These are phyloP conservation scores for Solenopsis fugax DNA, from an alignment of 1,140 invertebrate genomes.

Conservation along the genomic window DNA sequence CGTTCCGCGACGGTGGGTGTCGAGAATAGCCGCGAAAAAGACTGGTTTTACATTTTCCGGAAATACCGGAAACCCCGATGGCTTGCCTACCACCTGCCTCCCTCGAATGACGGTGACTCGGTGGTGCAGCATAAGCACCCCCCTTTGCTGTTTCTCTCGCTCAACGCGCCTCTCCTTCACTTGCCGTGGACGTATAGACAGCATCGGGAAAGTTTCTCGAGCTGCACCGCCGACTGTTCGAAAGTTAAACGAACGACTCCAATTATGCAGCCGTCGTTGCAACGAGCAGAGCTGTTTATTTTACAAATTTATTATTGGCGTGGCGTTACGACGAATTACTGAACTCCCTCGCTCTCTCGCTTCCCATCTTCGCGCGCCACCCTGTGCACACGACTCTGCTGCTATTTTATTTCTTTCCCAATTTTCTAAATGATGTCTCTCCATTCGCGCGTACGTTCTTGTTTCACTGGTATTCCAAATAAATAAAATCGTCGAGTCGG, in stretches of 20 bases:
- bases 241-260: conserved; percentile 83
- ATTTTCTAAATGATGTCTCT: conserved; percentile 43
- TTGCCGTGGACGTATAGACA: conserved; percentile 63
- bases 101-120: conserved; percentile 7
- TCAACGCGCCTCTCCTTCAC: conserved; percentile 56
- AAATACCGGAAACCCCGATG: conserved; percentile 24
- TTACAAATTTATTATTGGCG: conserved; percentile 82
- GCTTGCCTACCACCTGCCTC: conserved; percentile 3
- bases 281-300: conserved; percentile 80
- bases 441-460: neutral
- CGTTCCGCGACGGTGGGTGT: neutral
- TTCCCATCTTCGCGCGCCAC: conserved; percentile 1
- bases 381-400: neutral
- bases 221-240: conserved; percentile 76
- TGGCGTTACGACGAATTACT: conserved; percentile 75
- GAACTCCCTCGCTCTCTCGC: conserved; percentile 62
- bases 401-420: conserved; percentile 35
- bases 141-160: conserved; percentile 13
- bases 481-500: neutral
- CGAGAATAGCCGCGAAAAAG: conserved; percentile 37
- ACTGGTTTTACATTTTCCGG: conserved; percentile 54
- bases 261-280: conserved; percentile 79
- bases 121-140: conserved; percentile 2
- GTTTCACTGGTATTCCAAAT: neutral
- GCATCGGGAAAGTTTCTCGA: conserved; percentile 77